phyloP scores from a whole-genome alignment of 2,888 invertebrate genomes.

The Ichneumoninae sp. region DNA sequence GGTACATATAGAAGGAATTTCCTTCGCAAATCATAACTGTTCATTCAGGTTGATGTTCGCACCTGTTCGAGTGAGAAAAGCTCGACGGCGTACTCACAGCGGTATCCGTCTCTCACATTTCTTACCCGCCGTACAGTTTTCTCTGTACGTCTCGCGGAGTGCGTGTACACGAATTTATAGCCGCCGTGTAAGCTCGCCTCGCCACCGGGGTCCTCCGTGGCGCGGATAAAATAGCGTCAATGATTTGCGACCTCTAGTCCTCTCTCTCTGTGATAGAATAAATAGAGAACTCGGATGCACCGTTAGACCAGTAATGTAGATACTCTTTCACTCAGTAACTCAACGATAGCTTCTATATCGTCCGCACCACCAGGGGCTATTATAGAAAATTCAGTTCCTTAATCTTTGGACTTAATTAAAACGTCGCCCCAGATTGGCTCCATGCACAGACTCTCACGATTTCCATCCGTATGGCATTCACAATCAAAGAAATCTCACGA shows the following conservation, averaged over 20 bases:
- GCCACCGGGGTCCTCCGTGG: slow-evolving; percentile 16
- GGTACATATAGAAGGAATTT: slow-evolving; percentile 36
- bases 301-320: slow-evolving; percentile 46
- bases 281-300: slow-evolving; percentile 42
- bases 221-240: slow-evolving; percentile 52
- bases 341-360: slow-evolving; percentile 13
- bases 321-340: slow-evolving; percentile 43
- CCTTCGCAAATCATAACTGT: slow-evolving; percentile 59
- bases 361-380: not conserved
- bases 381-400: slow-evolving; percentile 21
- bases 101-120: slow-evolving; percentile 3
- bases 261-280: slow-evolving; percentile 8
- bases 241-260: slow-evolving; percentile 49
- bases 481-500: slow-evolving; percentile 20
- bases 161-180: slow-evolving; percentile 38
- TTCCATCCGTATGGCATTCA: slow-evolving; percentile 10
- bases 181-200: slow-evolving; percentile 20
- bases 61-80: slow-evolving; percentile 53
- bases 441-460: slow-evolving; percentile 26
- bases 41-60: slow-evolving; percentile 51
- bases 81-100: not conserved
- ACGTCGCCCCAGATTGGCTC: not conserved
- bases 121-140: slow-evolving; percentile 3
- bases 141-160: slow-evolving; percentile 12
- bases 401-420: slow-evolving; percentile 28